phyloP scores from a whole-genome alignment of 2,888 invertebrate genomes.

The Stenodema calcarata region DNA sequence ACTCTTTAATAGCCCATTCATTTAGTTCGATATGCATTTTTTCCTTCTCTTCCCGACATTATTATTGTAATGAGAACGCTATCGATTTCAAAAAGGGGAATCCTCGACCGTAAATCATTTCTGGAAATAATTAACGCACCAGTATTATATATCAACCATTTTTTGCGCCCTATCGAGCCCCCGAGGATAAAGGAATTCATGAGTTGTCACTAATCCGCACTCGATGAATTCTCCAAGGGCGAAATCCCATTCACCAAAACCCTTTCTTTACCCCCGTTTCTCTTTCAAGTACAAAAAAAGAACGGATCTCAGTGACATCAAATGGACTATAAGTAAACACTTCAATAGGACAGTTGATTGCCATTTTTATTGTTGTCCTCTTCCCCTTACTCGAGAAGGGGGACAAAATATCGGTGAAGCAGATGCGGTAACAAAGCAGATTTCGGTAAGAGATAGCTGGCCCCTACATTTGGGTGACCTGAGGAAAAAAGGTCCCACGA shows the following conservation, averaged over 20 bases:
- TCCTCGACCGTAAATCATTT: background rate
- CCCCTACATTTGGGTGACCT: too few species aligned
- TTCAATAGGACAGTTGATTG: conserved; percentile 29
- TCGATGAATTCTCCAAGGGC: background rate
- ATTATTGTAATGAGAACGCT: background rate
- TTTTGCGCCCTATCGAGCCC: background rate
- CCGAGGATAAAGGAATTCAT: background rate
- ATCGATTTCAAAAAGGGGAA: background rate
- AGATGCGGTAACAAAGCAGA: conserved; percentile 32
- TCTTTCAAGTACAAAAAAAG: background rate
- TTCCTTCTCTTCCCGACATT: background rate
- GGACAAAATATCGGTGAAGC: background rate
- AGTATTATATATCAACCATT: background rate
- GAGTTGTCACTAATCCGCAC: conserved; percentile 16
- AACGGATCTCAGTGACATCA: conserved; percentile 20
- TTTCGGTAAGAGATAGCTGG: background rate
- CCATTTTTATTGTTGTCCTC: background rate
- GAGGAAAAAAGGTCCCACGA: too few species aligned
- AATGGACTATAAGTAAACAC: conserved; percentile 39
- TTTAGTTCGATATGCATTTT: background rate
- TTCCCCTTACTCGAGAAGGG: background rate
- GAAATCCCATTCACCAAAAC: background rate
- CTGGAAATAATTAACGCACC: background rate
- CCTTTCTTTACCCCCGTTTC: background rate
- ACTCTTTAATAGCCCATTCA: background rate